Base-by-base conservation (phyloP, 2,797 vertebrate species). In the Micropoecilia bifurca region DNA sequence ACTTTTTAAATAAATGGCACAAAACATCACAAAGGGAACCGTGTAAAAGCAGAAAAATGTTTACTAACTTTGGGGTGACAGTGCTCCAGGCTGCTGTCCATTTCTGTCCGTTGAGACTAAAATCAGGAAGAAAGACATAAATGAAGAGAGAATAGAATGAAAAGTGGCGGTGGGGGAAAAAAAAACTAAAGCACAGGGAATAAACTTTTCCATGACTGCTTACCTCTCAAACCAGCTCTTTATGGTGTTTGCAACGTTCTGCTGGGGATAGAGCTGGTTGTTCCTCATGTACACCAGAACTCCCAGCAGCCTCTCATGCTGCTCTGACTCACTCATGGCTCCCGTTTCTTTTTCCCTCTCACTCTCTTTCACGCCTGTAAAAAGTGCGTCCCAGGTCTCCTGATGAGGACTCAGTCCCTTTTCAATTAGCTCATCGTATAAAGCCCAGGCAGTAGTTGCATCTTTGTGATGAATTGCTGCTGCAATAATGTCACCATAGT, bases 161-260 rank as follows among this genome's bases (percentile, higher is more conserved):
- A 33, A 33, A 18, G 28, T 33, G 5, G 55, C 1, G n/a, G 4
- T 45, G 10, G 72, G 6, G 6, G 48, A 50, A 13, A 74, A 6
- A 14, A 55, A 50, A 4, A 30, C 7, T 53, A 39, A 72, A 7
- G 46, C 48, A 50, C 2, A 63, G 18, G 22, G 6, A 50, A 76
- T 72, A 68, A 59, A 61, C 57, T 33, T 61, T 25, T 33, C 7
- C 7, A 66, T 66, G 8, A 68, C 36, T 22, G 36, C 36, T 25
- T 96, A 98, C 98, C 98, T 98, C 93, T 99, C 97, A 95, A 99
- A 99, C 97, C 97, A 99, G 0, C 91, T 88, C 85, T 96, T 98
- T 93, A 99, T 97, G 91, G 90, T 95, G 81, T 68, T 48, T 85
- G 95, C 93, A 77, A 99, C 89, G 14, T 80, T 84, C 83, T 93